These are phyloP conservation scores for Tachysurus fulvidraco DNA, from an alignment of 2,113 vertebrate genomes.

Conservation along the genomic window DNA sequence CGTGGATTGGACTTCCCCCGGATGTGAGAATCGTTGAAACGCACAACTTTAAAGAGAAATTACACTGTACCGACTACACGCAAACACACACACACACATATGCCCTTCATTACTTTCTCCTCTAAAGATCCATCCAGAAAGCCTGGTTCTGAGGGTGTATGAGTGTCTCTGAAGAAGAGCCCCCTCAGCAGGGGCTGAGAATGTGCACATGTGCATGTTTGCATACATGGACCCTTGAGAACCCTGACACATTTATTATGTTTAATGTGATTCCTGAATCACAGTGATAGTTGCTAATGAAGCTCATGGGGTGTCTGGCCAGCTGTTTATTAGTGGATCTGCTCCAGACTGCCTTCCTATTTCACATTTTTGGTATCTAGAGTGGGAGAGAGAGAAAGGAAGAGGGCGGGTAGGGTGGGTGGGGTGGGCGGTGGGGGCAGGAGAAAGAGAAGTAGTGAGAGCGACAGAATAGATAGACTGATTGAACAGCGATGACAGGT, in stretches of 20 bases:
- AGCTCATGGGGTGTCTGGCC: slow-evolving; percentile 60
- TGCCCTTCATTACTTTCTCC: slow-evolving; percentile 7
- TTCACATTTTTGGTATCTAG: slow-evolving; percentile 13
- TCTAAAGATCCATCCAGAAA: slow-evolving; percentile 9
- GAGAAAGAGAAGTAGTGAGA: slow-evolving; percentile 26
- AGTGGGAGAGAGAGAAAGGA: not conserved
- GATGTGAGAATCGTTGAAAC: not conserved
- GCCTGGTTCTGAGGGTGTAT: not conserved
- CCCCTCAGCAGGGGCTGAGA: slow-evolving; percentile 46
- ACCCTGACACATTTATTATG: slow-evolving; percentile 64
- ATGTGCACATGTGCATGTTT: slow-evolving; percentile 53
- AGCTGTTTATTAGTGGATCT: slow-evolving; percentile 60
- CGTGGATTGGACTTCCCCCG: not conserved
- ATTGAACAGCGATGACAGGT: slow-evolving; percentile 36
- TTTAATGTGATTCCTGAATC: slow-evolving; percentile 69
- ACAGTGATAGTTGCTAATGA: slow-evolving; percentile 66
- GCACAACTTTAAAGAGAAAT: slow-evolving; percentile 10
- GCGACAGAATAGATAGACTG: slow-evolving; percentile 30
- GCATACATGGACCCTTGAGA: slow-evolving; percentile 52
- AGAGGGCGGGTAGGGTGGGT: not conserved
- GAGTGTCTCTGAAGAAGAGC: slow-evolving; percentile 44
- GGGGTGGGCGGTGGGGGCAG: not conserved
- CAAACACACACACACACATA: not conserved
- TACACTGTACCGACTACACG: not conserved
- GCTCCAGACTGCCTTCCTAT: slow-evolving; percentile 16